These are phyloP conservation scores for Sandelia bainsii DNA, from an alignment of 2,797 vertebrate genomes.

Conservation along the genomic window DNA sequence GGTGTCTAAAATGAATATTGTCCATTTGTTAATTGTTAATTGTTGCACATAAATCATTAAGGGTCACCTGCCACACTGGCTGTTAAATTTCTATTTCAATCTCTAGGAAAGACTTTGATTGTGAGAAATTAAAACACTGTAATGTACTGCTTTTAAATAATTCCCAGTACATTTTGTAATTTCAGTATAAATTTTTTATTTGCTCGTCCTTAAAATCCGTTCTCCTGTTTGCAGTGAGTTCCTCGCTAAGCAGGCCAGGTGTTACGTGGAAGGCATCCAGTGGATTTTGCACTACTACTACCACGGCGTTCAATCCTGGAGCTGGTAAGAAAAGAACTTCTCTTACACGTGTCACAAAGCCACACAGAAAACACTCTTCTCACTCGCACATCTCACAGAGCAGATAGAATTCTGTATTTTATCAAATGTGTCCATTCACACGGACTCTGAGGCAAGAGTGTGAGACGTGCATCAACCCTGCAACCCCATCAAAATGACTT, in stretches of 20 bases:
- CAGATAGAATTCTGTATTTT: too few relatives aligned
- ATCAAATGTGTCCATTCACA: too few relatives aligned
- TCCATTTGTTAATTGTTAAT: not conserved
- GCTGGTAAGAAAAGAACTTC: conserved; percentile 91
- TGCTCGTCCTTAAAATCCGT: not conserved
- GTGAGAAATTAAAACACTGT: too few relatives aligned
- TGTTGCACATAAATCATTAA: not conserved
- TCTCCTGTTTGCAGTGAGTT: conserved; percentile 88
- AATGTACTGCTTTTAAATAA: not conserved
- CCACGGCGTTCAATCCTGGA: conserved; percentile 98
- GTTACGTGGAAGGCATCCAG: conserved; percentile 97
- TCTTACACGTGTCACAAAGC: not conserved
- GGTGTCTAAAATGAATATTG: not conserved
- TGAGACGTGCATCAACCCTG: too few relatives aligned
- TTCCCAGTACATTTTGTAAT: not conserved
- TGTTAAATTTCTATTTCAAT: not conserved
- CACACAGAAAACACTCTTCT: too few relatives aligned
- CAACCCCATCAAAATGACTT: too few relatives aligned
- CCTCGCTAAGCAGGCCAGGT: conserved; percentile 92
- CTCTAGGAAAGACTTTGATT: too few relatives aligned
- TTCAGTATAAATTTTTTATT: not conserved
- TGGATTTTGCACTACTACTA: conserved; percentile 99
- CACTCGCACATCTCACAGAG: too few relatives aligned
- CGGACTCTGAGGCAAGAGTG: too few relatives aligned
- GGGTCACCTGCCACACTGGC: not conserved